Percentiles rank a stretch among this genome's conserved stretches.
These are phyloP conservation scores for Physeter macrocephalus DNA, from an alignment of 2,113 vertebrate species.

Conservation along the genomic window DNA sequence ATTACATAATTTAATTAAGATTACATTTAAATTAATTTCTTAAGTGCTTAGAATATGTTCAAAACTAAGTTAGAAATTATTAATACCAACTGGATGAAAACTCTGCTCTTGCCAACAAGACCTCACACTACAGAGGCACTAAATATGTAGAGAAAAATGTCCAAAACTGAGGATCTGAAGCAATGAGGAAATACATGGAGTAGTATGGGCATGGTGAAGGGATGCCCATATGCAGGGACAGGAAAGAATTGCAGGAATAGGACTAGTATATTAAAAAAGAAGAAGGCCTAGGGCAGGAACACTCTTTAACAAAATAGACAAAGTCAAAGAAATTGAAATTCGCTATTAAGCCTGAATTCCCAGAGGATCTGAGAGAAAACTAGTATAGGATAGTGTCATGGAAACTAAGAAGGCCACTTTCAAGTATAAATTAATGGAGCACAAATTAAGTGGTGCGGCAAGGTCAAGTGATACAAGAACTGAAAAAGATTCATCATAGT, in stretches of 20 bases:
- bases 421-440: slow-evolving; percentile 21
- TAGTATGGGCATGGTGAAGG: fast-evolving
- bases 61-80: background rate
- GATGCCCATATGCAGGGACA: background rate
- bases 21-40: background rate
- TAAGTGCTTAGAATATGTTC: background rate
- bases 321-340: background rate
- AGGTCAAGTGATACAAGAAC: slow-evolving; percentile 34
- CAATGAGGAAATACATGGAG: background rate
- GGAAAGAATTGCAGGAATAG: background rate
- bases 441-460: slow-evolving; percentile 19
- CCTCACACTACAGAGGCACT: background rate
- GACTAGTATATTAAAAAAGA: background rate
- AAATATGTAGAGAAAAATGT: background rate
- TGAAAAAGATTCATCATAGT: slow-evolving; percentile 19
- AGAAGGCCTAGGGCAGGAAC: fast-evolving
- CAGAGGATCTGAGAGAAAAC: background rate
- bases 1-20: background rate
- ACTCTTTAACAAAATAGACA: background rate
- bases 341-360: background rate
- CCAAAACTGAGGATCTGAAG: background rate
- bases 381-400: background rate
- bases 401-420: background rate
- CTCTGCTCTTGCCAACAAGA: fast-evolving
- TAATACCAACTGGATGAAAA: background rate